Conservation (phyloP, 2,888 invertebrate genomes). For the Brenthis hecate region DNA sequence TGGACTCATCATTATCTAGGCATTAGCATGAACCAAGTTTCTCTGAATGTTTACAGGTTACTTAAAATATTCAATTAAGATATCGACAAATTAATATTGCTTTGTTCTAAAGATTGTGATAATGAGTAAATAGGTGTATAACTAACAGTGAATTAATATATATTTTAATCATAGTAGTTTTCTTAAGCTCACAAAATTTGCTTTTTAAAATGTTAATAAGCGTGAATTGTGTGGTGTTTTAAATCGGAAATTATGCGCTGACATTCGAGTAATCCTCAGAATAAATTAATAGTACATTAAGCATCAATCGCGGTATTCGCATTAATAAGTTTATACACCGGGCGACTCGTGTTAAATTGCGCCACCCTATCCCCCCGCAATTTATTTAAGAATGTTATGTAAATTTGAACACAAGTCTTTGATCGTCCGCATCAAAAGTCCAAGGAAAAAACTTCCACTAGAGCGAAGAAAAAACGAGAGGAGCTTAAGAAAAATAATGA, state of each 20-base stretch:
- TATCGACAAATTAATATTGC: slow-evolving; percentile 37
- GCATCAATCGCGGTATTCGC: slow-evolving; percentile 65
- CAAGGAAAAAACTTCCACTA: slow-evolving; percentile 76
- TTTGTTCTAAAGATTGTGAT: background rate
- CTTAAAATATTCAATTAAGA: slow-evolving; percentile 59
- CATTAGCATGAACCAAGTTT: slow-evolving; percentile 36
- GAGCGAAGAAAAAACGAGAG: slow-evolving; percentile 75
- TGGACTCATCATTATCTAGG: slow-evolving; percentile 53
- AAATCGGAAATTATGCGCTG: slow-evolving; percentile 55
- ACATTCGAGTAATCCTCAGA: slow-evolving; percentile 65
- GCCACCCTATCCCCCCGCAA: slow-evolving; percentile 68
- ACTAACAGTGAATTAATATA: background rate
- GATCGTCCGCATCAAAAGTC: slow-evolving; percentile 82
- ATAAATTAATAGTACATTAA: slow-evolving; percentile 77
- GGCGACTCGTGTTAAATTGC: slow-evolving; percentile 56
- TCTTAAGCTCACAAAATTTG: background rate
- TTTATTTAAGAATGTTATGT: slow-evolving; percentile 83
- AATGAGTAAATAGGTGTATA: background rate
- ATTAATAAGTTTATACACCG: slow-evolving; percentile 75
- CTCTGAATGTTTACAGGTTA: slow-evolving; percentile 46
- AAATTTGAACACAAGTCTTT: slow-evolving; percentile 82
- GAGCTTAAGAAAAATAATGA: slow-evolving; percentile 83
- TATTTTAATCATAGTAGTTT: too few species aligned
- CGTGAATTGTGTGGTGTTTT: slow-evolving; percentile 34
- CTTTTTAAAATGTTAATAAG: slow-evolving; percentile 2